Base-by-base conservation (phyloP, 2,888 invertebrate species). In the Lasioglossum malachurum region DNA sequence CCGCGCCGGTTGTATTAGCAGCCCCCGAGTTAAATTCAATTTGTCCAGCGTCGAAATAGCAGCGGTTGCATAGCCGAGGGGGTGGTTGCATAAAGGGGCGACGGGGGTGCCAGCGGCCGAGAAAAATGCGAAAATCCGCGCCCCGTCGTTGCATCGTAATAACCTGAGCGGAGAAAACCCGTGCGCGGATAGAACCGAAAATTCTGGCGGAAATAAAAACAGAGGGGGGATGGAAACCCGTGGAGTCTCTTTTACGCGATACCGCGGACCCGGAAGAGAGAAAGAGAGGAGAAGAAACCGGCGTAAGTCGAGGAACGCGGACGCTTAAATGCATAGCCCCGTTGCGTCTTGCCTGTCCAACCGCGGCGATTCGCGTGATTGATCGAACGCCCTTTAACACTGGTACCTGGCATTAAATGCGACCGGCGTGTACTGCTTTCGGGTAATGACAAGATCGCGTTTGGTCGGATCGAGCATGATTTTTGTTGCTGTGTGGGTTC, bases 1-100 rank as follows among this genome's bases (percentile, higher is more conserved):
- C 67, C 74, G 79, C 53, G 23, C 75, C 73, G 57, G 82, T 49
- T 84, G 83, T 90, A 90, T 89, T 88, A 53, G 53, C 53, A 91
- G 84, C 4, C 16, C 67, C 78, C 74, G 78, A 83, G 83, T 91
- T 88, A 87, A 91, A 91, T 91, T 89, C 88, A 91, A 91, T 91
- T 91, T 88, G 89, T 83, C 84, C 83, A 64, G 53, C 53, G 67
- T 60, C 79, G 83, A 88, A 85, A 78, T 87, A 81, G 82, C 27
- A 31, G 35, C 53, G 53, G 53, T 53, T 53, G 53, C 53, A 53
- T 19, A 53, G 53, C 8, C 53, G 53, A 35, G 31, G 60, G 27
- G 60, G 7, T 7, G 19, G 67, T 31, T 31, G 31, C 27, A 67
- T 31, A 16, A 67, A 31, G 31, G 67, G 31, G 31, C 1, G 31